Evolutionary conservation across 1,140 invertebrate genomes (phyloP).

Genomic region (Phymorhynchus buccinoides): DNA sequence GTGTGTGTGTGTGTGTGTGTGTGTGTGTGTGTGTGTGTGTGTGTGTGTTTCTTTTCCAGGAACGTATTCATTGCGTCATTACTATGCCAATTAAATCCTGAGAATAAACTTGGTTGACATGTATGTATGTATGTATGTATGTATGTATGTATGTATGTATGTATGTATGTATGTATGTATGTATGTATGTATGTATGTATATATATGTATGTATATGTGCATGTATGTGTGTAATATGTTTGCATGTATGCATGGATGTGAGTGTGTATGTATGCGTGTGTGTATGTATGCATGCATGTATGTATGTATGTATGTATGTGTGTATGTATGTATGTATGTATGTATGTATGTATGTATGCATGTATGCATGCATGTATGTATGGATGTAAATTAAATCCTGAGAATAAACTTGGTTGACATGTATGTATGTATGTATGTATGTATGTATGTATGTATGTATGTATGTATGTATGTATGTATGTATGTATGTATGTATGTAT

Average conservation of each 20-base stretch:
- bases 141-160: neutral
- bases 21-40: neutral
- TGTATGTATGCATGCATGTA: no score
- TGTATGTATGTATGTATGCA: constrained; percentile 8
- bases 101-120: neutral
- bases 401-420: neutral
- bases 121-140: neutral
- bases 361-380: neutral
- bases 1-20: neutral
- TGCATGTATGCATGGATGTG: neutral
- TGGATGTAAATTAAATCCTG: neutral
- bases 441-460: neutral
- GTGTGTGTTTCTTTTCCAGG: neutral
- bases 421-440: neutral
- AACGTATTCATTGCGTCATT: no score
- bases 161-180: neutral
- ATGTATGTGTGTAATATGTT: no score
- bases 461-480: neutral
- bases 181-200: neutral
- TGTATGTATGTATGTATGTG: constrained; percentile 3
- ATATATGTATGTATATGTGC: no score
- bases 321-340: neutral
- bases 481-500: neutral
- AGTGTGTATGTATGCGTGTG: neutral
- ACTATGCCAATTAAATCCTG: no score